Evolutionary conservation across 2,888 invertebrate species (phyloP).

Genomic region (Lysandra coridon): DNA sequence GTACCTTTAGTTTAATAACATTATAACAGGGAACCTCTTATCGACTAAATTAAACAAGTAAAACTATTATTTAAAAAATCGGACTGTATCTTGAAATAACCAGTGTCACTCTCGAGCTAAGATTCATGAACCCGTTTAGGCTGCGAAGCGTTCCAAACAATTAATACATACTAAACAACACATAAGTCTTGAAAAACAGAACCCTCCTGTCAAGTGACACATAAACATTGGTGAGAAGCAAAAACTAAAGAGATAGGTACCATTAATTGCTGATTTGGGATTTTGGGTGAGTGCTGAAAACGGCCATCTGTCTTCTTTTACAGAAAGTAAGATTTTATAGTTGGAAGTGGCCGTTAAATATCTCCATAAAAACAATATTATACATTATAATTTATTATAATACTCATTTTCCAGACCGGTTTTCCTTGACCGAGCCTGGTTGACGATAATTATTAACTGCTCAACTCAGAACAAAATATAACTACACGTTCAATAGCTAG

Average conservation of each 20-base stretch:
- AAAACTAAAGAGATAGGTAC: neutral
- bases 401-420: neutral
- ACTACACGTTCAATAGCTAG: neutral
- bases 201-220: too few species aligned
- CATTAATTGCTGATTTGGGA: neutral
- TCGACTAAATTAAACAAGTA: too few species aligned
- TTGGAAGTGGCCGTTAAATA: neutral
- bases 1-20: too few species aligned
- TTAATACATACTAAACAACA: too few species aligned
- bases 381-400: neutral
- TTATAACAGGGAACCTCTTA: too few species aligned
- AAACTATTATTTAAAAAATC: too few species aligned
- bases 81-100: too few species aligned
- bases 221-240: too few species aligned
- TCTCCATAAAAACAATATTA: neutral
- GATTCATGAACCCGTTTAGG: too few species aligned
- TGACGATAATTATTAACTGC: neutral
- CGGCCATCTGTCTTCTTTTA: neutral
- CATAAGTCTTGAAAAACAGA: too few species aligned
- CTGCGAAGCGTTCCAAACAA: too few species aligned
- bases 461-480: neutral
- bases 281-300: neutral
- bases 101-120: too few species aligned
- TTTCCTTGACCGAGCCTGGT: neutral
- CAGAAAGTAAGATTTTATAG: neutral